Evolutionary conservation across 92 coral and sea anemone genomes (phyloP), one percentile per base, ranked within the genome.

Genomic region (Epizoanthus illoricatus): DNA sequence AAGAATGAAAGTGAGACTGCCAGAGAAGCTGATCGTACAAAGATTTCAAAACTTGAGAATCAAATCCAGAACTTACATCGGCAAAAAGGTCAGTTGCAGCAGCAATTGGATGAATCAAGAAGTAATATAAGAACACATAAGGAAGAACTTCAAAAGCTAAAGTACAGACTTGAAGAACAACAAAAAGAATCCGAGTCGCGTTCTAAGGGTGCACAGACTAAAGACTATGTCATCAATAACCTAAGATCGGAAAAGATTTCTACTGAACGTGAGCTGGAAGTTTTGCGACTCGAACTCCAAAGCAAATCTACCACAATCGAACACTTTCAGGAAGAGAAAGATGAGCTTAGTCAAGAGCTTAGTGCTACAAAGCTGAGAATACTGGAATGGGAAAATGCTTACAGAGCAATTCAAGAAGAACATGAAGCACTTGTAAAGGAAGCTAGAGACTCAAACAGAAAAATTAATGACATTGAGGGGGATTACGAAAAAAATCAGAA

Each of bases 71-170:
- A 89, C 68, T 81, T 90, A 17, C 85, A 84, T 15, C 73, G 59
- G 60, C 99, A 96, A 76, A 88, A 92, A 65, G 49, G 74, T 19
- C 90, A 88, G 71, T 84, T 91, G 68, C 98, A 93, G 76, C 89
- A 90, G 55, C 88, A 91, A 42, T 64, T 96, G 60, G 92, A 90
- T 23, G 95, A 96, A 65, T 85, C 94, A 8, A 87, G 91, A n/a
- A 82, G 88, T 6, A 88, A 84, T 55, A 84, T 85, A 13, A 86
- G 86, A 67, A 79, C 80, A 65, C 75, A 83, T 60, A 88, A 89
- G 8, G 98, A 91, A 0, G 98, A 96, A 43, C 78, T 88, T 2
- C 85, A 85, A 56, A 83, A 78, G 76, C 73, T 92, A 24, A 89
- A 88, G 42, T 28, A 86, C 43, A 59, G 61, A 69, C 84, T 96